Evolutionary conservation across 64 coral and sea anemone genomes (phyloP).

Genomic region (Pachyseris speciosa): DNA sequence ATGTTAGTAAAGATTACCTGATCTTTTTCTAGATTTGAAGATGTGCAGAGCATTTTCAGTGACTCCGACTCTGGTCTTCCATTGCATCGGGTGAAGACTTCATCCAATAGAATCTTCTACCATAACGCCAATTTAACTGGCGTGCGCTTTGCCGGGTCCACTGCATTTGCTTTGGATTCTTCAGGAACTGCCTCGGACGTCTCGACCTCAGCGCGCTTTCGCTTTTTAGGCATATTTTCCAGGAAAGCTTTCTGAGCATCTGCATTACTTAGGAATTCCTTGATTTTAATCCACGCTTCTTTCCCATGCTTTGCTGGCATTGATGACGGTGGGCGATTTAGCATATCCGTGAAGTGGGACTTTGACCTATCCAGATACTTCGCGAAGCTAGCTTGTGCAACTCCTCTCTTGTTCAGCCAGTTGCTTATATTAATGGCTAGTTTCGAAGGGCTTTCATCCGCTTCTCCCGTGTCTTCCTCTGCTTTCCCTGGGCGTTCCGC

Average conservation of each 20-base stretch:
- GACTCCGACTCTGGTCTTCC: not conserved
- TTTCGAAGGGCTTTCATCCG: not conserved
- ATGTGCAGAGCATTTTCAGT: not conserved
- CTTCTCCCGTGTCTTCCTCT: not conserved
- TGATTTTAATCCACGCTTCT: not conserved
- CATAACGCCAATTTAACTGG: not conserved
- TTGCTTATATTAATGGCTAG: not conserved
- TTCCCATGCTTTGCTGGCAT: not conserved
- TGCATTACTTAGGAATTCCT: not conserved
- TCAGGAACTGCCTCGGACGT: not conserved
- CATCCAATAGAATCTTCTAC: not conserved
- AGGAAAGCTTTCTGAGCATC: not conserved
- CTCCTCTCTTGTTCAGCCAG: not conserved
- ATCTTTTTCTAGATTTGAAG: not conserved
- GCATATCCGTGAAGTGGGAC: slow-evolving; percentile 5
- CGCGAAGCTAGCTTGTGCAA: not conserved
- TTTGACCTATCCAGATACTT: slow-evolving; percentile 3
- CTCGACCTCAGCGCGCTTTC: not conserved
- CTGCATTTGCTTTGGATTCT: not conserved
- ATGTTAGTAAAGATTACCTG: not conserved
- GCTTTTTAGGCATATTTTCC: not conserved
- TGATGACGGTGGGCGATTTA: not conserved
- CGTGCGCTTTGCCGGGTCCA: not conserved
- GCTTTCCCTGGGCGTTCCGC: not conserved
- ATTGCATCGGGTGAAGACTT: not conserved